Evolutionary conservation across 2,113 vertebrate genomes (phyloP).

Genomic region (Coturnix japonica): DNA sequence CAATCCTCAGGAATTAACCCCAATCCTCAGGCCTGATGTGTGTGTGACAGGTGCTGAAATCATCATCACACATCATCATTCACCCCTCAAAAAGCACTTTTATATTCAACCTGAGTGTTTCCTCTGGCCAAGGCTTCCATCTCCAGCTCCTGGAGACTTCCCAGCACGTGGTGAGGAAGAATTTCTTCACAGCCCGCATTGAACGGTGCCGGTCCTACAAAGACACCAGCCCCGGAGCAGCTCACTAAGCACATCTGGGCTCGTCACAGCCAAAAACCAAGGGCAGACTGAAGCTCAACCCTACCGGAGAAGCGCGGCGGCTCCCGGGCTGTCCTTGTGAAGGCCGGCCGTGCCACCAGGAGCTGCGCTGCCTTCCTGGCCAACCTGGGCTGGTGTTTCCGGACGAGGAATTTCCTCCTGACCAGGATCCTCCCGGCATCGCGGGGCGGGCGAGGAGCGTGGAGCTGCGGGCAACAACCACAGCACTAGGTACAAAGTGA

Average conservation of each 20-base stretch:
- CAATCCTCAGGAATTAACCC: too few species aligned
- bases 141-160: slow-evolving; percentile 86
- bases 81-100: neutral
- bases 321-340: slow-evolving; percentile 10
- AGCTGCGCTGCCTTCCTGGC: slow-evolving; percentile 11
- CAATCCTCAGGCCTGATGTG: neutral
- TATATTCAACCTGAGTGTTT: slow-evolving; percentile 78
- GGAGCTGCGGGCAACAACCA: slow-evolving; percentile 71
- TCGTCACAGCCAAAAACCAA: neutral
- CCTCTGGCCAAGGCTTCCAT: slow-evolving; percentile 82
- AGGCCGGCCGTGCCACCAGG: slow-evolving; percentile 68
- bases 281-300: neutral
- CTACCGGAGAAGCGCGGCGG: slow-evolving; percentile 78
- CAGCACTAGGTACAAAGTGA: neutral
- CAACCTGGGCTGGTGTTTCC: slow-evolving; percentile 68
- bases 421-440: slow-evolving; percentile 45
- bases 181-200: slow-evolving; percentile 77
- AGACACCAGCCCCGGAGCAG: neutral
- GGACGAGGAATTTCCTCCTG: slow-evolving; percentile 63
- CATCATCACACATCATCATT: neutral
- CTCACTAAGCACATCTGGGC: neutral
- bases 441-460: slow-evolving; percentile 50
- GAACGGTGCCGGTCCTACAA: slow-evolving; percentile 65
- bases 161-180: slow-evolving; percentile 90
- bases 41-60: neutral